phyloP scores from a whole-genome alignment of 2,797 vertebrate genomes.

The Molossus alvarezi region DNA sequence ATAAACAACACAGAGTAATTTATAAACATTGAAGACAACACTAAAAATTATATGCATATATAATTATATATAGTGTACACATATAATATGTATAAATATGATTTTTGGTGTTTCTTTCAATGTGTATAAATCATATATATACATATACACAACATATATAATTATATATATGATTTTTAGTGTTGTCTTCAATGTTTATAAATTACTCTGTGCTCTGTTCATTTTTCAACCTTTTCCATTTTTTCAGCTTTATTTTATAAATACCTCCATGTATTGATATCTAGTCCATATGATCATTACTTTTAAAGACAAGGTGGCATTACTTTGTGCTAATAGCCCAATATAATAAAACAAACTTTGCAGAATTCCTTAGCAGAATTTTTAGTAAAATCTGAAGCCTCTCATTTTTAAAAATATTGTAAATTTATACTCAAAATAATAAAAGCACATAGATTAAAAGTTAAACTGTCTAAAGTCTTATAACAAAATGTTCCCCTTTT shows the following conservation, averaged over 20 bases:
- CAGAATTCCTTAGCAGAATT: background rate
- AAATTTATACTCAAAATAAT: constrained; percentile 36
- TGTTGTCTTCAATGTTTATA: constrained; percentile 17
- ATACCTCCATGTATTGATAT: background rate
- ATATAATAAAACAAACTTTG: background rate
- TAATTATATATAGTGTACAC: background rate
- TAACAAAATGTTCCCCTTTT: background rate
- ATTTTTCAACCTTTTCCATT: background rate
- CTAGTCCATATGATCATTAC: background rate
- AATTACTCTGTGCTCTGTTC: background rate
- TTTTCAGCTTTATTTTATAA: constrained; percentile 31
- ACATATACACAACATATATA: background rate
- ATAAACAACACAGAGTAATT: background rate
- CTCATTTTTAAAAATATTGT: background rate
- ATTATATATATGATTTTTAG: background rate
- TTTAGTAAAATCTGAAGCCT: constrained; percentile 21
- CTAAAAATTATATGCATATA: background rate
- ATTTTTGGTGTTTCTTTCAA: background rate
- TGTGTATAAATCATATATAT: background rate
- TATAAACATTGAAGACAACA: background rate
- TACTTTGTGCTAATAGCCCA: background rate
- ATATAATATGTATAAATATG: background rate
- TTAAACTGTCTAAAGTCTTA: background rate
- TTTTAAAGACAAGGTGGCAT: constrained; percentile 21
- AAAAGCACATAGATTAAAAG: constrained; percentile 1